These are phyloP conservation scores for Archips crataeganus DNA, from an alignment of 2,888 invertebrate species.

Conservation along the genomic window DNA sequence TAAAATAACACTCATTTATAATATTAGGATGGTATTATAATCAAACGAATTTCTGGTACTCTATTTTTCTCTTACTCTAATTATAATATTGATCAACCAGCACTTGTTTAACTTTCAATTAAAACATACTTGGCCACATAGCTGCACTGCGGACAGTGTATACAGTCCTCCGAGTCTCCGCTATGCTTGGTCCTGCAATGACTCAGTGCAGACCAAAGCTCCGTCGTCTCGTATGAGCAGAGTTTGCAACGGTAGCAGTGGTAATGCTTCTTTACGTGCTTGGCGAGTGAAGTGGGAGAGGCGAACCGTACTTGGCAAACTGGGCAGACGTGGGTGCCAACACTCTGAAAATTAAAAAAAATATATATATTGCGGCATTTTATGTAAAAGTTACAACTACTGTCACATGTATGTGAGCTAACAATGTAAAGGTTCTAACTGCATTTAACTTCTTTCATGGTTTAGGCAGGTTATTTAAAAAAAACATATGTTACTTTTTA, in stretches of 20 bases:
- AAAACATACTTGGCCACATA: slow-evolving; percentile 53
- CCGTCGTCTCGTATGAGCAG: slow-evolving; percentile 55
- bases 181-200: slow-evolving; percentile 60
- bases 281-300: slow-evolving; percentile 24
- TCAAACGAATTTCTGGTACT: too few species aligned
- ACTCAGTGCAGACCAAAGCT: slow-evolving; percentile 50
- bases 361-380: not conserved
- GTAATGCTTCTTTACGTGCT: slow-evolving; percentile 58
- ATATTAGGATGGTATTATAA: too few species aligned
- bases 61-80: too few species aligned
- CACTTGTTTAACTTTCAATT: too few species aligned
- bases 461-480: too few species aligned
- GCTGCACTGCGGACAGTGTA: slow-evolving; percentile 62
- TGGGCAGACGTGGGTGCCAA: slow-evolving; percentile 54
- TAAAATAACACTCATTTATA: too few species aligned
- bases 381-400: too few species aligned
- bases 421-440: too few species aligned
- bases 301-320: slow-evolving; percentile 58
- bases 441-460: too few species aligned
- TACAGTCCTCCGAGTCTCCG: slow-evolving; percentile 48
- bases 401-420: too few species aligned
- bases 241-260: slow-evolving; percentile 55
- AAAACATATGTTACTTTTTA: too few species aligned
- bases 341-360: slow-evolving; percentile 49
- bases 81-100: too few species aligned